These are phyloP conservation scores for Emydura subglobosa DNA, from an alignment of 2,113 vertebrate genomes.

Conservation along the genomic window DNA sequence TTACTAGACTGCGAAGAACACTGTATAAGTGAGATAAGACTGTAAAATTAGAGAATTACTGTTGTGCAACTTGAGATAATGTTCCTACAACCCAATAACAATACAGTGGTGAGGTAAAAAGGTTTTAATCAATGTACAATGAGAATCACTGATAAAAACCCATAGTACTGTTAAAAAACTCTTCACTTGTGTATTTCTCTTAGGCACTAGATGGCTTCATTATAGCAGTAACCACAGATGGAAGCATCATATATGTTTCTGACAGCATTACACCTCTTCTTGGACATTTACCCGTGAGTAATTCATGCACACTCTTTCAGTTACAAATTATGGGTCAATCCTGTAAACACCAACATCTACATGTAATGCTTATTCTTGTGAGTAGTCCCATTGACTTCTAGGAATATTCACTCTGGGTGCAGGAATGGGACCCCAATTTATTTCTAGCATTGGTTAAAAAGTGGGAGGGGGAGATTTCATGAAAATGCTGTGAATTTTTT, in stretches of 20 bases:
- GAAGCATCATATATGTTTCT: constrained; percentile 86
- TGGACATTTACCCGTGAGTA: constrained; percentile 86
- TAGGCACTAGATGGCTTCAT: constrained; percentile 87
- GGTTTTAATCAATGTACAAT: neutral
- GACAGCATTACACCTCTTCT: constrained; percentile 87
- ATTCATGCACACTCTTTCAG: neutral
- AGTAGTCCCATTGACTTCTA: neutral
- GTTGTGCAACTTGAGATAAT: constrained; percentile 40
- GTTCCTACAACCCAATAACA: neutral
- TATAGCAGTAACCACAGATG: constrained; percentile 84
- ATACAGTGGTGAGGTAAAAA: neutral
- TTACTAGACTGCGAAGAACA: constrained; percentile 42
- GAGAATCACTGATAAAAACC: constrained; percentile 13
- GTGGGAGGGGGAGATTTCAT: neutral
- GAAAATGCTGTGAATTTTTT: neutral
- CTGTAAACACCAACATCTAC: neutral
- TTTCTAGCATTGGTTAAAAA: neutral
- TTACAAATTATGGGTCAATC: accelerated
- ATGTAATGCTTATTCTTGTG: neutral
- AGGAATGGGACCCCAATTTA: neutral
- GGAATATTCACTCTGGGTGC: neutral
- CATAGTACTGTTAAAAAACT: neutral
- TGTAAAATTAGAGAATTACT: constrained; percentile 36
- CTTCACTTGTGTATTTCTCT: constrained; percentile 11
- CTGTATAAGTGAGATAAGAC: constrained; percentile 36